Conservation (phyloP, 2,797 vertebrate species). For the Limnodromus scolopaceus region DNA sequence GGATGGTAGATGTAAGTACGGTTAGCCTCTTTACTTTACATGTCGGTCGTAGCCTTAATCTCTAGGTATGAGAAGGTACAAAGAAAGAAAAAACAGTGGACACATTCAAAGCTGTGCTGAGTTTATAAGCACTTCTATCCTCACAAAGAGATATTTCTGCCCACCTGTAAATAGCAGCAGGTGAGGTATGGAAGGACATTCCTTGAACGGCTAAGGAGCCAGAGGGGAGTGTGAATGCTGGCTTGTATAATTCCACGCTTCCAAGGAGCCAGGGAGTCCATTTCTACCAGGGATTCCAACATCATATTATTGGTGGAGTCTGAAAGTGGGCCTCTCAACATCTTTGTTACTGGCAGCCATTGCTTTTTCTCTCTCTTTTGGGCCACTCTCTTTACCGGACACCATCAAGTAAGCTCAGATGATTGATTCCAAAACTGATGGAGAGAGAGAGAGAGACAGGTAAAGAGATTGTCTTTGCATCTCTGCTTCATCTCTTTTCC, state of each 20-base stretch:
- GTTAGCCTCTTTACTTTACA: background rate
- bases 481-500: background rate
- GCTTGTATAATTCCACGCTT: background rate
- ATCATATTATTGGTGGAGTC: background rate
- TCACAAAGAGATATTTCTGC: background rate
- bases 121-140: background rate
- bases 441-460: background rate
- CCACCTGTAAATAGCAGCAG: background rate
- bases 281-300: background rate
- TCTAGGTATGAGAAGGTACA: background rate
- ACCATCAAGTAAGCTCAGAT: background rate
- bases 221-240: background rate
- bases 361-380: background rate
- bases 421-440: background rate
- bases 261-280: background rate
- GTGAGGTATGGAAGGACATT: rapidly evolving
- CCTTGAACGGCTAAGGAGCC: background rate
- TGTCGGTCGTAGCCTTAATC: background rate
- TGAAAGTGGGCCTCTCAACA: background rate
- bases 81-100: background rate
- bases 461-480: background rate
- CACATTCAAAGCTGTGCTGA: background rate
- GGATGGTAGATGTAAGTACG: conserved; percentile 92
- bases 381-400: background rate
- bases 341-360: background rate